Evolutionary conservation across 2,113 vertebrate genomes (phyloP), one percentile per base, ranked within the genome.

Genomic region (Microtus ochrogaster): DNA sequence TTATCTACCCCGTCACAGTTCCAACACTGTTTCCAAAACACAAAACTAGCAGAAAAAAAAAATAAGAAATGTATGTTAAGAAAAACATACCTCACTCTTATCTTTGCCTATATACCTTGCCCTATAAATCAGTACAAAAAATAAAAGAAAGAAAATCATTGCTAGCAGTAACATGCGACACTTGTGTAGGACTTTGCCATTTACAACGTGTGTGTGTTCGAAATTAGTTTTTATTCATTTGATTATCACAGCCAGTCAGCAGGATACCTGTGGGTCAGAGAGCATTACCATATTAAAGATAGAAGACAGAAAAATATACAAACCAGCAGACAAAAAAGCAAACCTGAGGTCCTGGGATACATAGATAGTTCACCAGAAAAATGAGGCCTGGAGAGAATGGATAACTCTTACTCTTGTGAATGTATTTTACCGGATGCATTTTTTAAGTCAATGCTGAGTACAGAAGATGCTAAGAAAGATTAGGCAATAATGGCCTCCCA

Each of bases 201-300:
- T 86, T 91, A 89, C 49, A 44, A 76, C 55, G 2, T 84, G 36
- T 78, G n/a, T 89, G 33, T 93, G 7, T 90, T 94, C 49, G 88
- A 90, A 78, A 92, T 88, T 79, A 24, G 13, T 14, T 91, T 84
- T 55, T 86, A 72, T 85, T 89, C 52, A 83, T 81, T 22, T 90
- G 36, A 86, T 70, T 88, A 58, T 85, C 52, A 39, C 30, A 47
- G 30, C 30, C 28, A 91, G 58, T 26, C 47, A 83, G 6, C 19
- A 87, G 28, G 33, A 68, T 83, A 58, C 41, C 3, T 49, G 12
- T 73, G 70, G 16, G 3, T 19, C 61, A 94, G 39, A 94, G 11
- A 94, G 1, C 0, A 79, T 83, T 55, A 49, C 47, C 61, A 72
- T 76, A 95, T 83, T 88, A 76, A 65, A 94, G 8, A 73, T 44